Percentiles rank a stretch among this genome's conserved stretches.
These are phyloP conservation scores for Oscarella lobularis DNA, from an alignment of 37 sponge, comb jelly and placozoan genomes.

Conservation along the genomic window DNA sequence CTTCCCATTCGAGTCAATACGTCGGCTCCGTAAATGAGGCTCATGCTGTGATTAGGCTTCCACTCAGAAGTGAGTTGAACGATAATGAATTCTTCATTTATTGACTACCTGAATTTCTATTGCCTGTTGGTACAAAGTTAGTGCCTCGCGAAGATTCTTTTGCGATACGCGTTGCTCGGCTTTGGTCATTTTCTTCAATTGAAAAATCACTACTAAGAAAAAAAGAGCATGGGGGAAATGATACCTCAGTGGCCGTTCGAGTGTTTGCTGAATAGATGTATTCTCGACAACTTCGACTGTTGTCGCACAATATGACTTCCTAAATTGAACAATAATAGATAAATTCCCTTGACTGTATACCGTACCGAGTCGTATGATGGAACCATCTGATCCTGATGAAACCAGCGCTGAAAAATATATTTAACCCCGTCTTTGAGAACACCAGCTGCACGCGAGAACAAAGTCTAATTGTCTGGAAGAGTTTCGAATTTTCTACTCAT, in stretches of 20 bases:
- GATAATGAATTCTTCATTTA: background rate
- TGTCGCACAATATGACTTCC: background rate
- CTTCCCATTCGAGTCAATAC: background rate
- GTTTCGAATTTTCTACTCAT: background rate
- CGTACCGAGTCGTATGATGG: background rate
- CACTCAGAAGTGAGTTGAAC: background rate
- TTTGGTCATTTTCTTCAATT: background rate
- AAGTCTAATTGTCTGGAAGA: background rate
- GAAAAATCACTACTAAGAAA: too few relatives aligned
- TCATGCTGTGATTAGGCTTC: conserved; percentile 1
- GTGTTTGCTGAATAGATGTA: background rate
- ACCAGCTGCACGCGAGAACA: background rate
- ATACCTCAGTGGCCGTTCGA: background rate
- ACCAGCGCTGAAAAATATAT: background rate
- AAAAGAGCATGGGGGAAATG: too few relatives aligned
- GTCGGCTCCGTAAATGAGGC: background rate
- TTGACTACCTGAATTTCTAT: background rate
- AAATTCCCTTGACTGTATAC: background rate
- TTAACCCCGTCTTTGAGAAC: background rate
- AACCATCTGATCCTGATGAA: background rate
- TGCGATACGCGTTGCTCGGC: background rate
- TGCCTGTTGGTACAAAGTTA: background rate
- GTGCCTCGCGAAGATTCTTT: background rate
- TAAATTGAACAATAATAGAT: too few relatives aligned
- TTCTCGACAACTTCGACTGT: background rate